A percentile compares a stretch with the other conserved stretches of the same genome.
Evolutionary conservation across 2,113 vertebrate genomes (phyloP).

Genomic region (Chrysemys picta): DNA sequence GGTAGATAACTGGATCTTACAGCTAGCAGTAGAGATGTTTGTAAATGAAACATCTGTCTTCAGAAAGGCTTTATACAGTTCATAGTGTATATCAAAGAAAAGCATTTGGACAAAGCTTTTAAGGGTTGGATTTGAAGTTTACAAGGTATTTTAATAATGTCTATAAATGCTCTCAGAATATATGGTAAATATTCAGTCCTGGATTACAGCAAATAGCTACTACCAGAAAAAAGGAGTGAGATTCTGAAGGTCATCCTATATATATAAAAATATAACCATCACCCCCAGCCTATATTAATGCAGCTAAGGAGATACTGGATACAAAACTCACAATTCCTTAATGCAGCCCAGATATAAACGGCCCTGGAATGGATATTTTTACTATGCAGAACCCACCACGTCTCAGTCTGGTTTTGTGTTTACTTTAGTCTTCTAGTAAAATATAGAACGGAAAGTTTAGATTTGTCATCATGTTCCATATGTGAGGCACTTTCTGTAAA

Average conservation of each 20-base stretch:
- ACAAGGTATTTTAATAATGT: neutral
- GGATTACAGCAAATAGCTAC: neutral
- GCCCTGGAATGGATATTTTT: neutral
- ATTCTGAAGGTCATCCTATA: neutral
- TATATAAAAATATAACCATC: neutral
- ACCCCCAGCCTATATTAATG: neutral
- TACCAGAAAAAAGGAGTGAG: neutral
- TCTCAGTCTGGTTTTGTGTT: neutral
- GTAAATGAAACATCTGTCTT: neutral
- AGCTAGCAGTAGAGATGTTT: neutral
- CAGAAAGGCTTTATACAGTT: neutral
- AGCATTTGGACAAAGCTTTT: neutral
- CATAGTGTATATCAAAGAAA: neutral
- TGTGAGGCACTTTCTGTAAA: conserved; percentile 1
- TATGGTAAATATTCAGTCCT: neutral
- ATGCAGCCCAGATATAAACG: neutral
- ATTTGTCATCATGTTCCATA: conserved; percentile 25
- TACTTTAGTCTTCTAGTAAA: neutral
- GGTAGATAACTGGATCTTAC: neutral
- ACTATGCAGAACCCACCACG: rapidly evolving
- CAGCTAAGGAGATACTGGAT: neutral
- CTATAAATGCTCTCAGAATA: too few relatives aligned
- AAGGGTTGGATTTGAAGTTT: neutral
- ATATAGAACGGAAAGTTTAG: neutral
- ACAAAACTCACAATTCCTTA: neutral